Percentiles rank a stretch among this genome's conserved stretches.
phyloP scores from a whole-genome alignment of 2,113 vertebrate species.

The Piaya cayana region DNA sequence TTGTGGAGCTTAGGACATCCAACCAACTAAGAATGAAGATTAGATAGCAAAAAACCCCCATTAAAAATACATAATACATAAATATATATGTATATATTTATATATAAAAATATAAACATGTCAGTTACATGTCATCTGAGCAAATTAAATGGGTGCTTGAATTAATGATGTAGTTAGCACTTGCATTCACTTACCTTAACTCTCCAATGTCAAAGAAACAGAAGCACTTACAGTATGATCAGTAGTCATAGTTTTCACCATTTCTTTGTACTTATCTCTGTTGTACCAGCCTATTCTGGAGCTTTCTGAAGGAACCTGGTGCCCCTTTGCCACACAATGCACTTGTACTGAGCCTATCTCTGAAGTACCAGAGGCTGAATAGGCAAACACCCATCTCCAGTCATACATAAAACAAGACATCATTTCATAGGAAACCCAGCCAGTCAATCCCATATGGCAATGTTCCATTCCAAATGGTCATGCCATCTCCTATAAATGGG shows the following conservation, averaged over 20 bases:
- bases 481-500: not conserved
- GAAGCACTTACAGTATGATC: not conserved
- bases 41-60: not conserved
- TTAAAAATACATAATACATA: too few relatives aligned
- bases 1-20: not conserved
- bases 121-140: not conserved
- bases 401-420: rapidly evolving
- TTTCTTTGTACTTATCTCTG: not conserved
- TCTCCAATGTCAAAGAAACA: not conserved
- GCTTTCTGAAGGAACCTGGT: not conserved
- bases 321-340: not conserved
- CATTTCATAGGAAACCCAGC: not conserved
- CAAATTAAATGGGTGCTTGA: not conserved
- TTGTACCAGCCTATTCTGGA: not conserved
- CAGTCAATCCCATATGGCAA: not conserved
- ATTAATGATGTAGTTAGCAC: not conserved
- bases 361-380: not conserved
- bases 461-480: not conserved
- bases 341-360: not conserved
- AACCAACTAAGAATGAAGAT: not conserved
- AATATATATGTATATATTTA: not conserved
- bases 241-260: not conserved
- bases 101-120: not conserved
- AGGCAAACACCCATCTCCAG: not conserved
- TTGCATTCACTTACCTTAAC: not conserved